These are phyloP conservation scores for Colostygia pectinataria DNA, from an alignment of 2,888 invertebrate species.

Conservation along the genomic window DNA sequence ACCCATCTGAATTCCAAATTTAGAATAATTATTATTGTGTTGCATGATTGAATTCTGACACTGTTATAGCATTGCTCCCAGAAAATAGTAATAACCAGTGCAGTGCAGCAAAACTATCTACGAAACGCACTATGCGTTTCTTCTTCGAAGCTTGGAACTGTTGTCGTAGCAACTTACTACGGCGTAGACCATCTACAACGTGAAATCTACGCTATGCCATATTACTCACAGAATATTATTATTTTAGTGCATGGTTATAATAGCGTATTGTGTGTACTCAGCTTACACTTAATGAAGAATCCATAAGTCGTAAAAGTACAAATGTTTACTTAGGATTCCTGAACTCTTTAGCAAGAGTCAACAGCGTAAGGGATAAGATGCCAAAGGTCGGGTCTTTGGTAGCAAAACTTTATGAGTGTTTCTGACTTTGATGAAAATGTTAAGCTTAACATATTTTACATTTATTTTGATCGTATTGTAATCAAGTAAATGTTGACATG, in stretches of 20 bases:
- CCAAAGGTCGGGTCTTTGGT: constrained; percentile 27
- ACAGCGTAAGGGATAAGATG: constrained; percentile 23
- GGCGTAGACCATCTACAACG: neutral
- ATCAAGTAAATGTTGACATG: constrained; percentile 3
- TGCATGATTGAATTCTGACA: too few relatives aligned
- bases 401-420: constrained; percentile 23
- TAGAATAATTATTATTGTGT: too few relatives aligned
- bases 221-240: too few relatives aligned
- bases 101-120: too few relatives aligned
- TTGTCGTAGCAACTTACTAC: too few relatives aligned
- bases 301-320: constrained; percentile 40
- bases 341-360: constrained; percentile 31
- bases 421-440: constrained; percentile 17
- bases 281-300: constrained; percentile 33
- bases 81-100: too few relatives aligned
- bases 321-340: constrained; percentile 45
- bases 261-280: constrained; percentile 3
- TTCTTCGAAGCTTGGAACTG: too few relatives aligned
- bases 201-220: neutral
- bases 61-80: too few relatives aligned
- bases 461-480: constrained; percentile 1
- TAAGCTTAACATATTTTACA: constrained; percentile 2
- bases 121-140: too few relatives aligned
- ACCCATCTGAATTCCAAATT: too few relatives aligned
- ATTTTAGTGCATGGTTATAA: too few relatives aligned